Conservation (phyloP, 2,113 vertebrate species). For the Mustelus asterias region DNA sequence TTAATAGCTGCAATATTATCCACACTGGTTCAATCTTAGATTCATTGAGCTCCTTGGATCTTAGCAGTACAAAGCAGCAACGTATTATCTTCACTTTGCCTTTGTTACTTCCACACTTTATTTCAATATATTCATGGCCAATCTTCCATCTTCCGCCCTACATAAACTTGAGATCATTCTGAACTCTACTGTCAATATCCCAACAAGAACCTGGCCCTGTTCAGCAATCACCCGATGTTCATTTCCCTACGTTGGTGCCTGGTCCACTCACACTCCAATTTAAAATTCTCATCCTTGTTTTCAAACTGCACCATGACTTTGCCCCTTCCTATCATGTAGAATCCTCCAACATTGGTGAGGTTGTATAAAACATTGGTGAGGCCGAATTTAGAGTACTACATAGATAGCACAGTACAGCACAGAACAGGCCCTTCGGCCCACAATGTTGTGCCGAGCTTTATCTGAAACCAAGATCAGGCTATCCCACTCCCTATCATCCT, state of each 20-base stretch:
- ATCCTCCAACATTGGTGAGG: not conserved
- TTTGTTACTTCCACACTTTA: not conserved
- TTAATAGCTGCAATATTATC: not conserved
- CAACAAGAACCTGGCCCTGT: not conserved
- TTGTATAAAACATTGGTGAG: too few relatives aligned
- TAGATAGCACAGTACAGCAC: too few relatives aligned
- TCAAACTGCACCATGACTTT: not conserved
- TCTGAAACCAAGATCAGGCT: too few relatives aligned
- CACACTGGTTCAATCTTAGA: not conserved
- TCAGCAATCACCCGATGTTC: not conserved
- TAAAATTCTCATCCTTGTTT: not conserved
- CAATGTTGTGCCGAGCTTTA: too few relatives aligned
- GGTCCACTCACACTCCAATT: not conserved
- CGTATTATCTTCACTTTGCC: not conserved
- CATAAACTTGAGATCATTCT: not conserved
- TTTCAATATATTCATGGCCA: not conserved
- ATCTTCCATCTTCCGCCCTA: not conserved
- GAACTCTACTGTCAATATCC: not conserved
- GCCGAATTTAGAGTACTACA: too few relatives aligned
- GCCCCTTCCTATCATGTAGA: not conserved
- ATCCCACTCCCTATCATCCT: too few relatives aligned
- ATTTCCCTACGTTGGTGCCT: not conserved
- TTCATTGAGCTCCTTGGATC: not conserved
- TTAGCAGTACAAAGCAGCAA: not conserved
- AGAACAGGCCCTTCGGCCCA: too few relatives aligned